Evolutionary conservation across 2,888 invertebrate genomes (phyloP).

Genomic region (Apantesis nais): DNA sequence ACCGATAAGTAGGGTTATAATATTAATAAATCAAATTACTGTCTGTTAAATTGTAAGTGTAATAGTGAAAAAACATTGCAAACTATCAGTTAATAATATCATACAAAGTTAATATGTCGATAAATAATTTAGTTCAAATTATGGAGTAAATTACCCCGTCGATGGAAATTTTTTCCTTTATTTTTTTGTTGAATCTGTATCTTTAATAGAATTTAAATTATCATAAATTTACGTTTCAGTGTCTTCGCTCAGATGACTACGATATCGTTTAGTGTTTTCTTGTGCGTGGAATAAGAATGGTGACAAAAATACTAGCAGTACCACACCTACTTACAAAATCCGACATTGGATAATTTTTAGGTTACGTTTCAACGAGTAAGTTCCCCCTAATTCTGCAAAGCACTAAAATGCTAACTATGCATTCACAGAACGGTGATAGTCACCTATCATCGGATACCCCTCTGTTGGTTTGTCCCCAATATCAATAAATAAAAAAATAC

Average conservation of each 20-base stretch:
- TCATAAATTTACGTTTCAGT: neutral
- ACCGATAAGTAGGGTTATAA: constrained; percentile 29
- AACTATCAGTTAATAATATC: neutral
- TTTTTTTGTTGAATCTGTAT: neutral
- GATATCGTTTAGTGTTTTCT: neutral
- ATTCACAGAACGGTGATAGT: too few species aligned
- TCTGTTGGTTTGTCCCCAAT: neutral
- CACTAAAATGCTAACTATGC: too few species aligned
- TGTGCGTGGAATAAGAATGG: too few species aligned
- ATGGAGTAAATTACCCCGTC: neutral
- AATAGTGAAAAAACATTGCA: neutral
- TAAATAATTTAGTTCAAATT: neutral
- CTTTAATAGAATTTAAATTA: neutral
- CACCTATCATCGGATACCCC: too few species aligned
- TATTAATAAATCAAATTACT: constrained; percentile 21
- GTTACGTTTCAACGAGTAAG: too few species aligned
- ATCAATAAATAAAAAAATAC: too few species aligned
- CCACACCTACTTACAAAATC: too few species aligned
- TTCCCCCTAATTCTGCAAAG: too few species aligned
- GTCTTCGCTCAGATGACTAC: neutral
- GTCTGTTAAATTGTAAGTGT: constrained; percentile 11
- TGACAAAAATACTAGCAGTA: too few species aligned
- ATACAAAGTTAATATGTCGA: neutral
- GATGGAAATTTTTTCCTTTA: neutral
- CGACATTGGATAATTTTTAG: too few species aligned